Evolutionary conservation across 2,797 vertebrate species (phyloP).

Genomic region (Cottoperca gobio): DNA sequence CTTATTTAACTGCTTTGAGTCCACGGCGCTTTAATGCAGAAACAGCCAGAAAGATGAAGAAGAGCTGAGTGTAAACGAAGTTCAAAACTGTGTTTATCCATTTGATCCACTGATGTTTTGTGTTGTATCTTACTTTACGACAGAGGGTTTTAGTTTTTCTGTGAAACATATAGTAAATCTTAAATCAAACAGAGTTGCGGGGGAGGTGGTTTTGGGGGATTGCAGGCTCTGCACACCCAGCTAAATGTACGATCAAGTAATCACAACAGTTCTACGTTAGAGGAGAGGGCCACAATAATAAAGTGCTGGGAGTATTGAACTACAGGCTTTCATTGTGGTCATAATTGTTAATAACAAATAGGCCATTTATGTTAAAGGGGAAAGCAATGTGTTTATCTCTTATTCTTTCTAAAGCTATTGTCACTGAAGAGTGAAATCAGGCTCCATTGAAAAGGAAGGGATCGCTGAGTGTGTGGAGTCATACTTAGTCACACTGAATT

Average conservation of each 20-base stretch:
- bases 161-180: conserved; percentile 2
- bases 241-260: conserved; percentile 4
- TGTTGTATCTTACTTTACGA: neutral
- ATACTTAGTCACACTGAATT: neutral
- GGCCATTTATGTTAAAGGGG: conserved; percentile 6
- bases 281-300: conserved; percentile 32
- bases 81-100: too few species aligned
- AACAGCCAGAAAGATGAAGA: neutral
- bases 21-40: neutral
- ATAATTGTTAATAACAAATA: conserved; percentile 36
- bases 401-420: neutral
- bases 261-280: neutral
- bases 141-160: neutral
- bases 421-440: conserved; percentile 9
- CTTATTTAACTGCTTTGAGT: neutral
- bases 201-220: neutral
- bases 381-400: conserved; percentile 1
- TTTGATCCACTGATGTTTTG: too few species aligned
- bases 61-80: too few species aligned
- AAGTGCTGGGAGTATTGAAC: conserved; percentile 3
- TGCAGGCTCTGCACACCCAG: neutral
- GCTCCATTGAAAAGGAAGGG: neutral
- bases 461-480: neutral
- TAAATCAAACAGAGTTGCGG: neutral
- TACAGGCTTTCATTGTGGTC: conserved; percentile 18